Evolutionary conservation across 2,888 invertebrate species (phyloP).

Genomic region (Epistrophe eligans): DNA sequence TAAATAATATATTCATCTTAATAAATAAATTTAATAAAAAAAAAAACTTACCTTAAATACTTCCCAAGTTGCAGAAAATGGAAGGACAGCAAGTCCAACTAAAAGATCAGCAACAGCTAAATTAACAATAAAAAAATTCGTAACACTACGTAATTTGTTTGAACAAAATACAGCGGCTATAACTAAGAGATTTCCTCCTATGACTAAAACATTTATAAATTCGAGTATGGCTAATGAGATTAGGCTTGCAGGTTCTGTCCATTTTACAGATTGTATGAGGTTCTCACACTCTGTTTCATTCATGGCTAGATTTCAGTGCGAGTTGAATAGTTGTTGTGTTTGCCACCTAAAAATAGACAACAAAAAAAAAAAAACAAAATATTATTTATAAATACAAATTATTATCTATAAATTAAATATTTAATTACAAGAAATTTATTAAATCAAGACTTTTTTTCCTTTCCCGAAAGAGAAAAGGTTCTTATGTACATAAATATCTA

Average conservation of each 20-base stretch:
- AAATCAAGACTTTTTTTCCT: not conserved
- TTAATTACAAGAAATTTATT: not conserved
- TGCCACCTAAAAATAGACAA: slow-evolving; percentile 81
- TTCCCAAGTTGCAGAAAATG: slow-evolving; percentile 97
- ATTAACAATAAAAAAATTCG: slow-evolving; percentile 98
- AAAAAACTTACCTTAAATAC: slow-evolving; percentile 90
- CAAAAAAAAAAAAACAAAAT: not conserved
- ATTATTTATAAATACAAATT: not conserved
- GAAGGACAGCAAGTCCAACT: slow-evolving; percentile 97
- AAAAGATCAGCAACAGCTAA: slow-evolving; percentile 97
- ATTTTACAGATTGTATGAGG: slow-evolving; percentile 91
- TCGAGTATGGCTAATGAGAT: slow-evolving; percentile 91
- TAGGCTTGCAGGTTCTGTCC: slow-evolving; percentile 92
- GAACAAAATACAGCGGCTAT: slow-evolving; percentile 96
- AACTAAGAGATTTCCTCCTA: slow-evolving; percentile 95
- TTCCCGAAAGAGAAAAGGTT: not conserved
- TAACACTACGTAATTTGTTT: slow-evolving; percentile 96
- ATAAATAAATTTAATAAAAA: not conserved
- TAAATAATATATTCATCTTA: no score
- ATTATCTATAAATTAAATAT: not conserved
- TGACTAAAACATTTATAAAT: slow-evolving; percentile 94
- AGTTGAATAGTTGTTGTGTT: slow-evolving; percentile 80
- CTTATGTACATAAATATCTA: not conserved
- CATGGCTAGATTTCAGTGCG: slow-evolving; percentile 86
- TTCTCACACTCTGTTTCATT: slow-evolving; percentile 93